Base-by-base conservation (phyloP, 2,113 vertebrate genomes). In the Baryphthengus martii region DNA sequence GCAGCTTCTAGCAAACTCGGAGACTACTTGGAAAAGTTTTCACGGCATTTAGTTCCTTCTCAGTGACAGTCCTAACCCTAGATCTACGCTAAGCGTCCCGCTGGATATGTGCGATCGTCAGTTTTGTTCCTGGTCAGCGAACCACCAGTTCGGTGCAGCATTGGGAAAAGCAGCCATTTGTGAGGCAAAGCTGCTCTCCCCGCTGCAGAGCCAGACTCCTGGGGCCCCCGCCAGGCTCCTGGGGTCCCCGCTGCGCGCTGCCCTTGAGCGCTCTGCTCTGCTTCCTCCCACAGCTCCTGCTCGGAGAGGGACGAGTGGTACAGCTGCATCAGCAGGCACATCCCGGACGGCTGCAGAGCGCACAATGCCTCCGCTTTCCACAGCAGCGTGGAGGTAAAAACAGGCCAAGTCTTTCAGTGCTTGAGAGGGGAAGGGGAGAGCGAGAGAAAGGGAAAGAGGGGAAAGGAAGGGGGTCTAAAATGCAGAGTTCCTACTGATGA, bases 261-360 rank as follows among this genome's bases (percentile, higher is more conserved):
- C 52, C 76, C 42, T 95, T 95, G 45, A 97, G 25, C 68, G 79
- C 59, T 91, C 86, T 84, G 49, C 53, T 68, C 10, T 68, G 77
- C 82, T 95, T 83, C 28, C 77, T 47, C 95, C 83, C 67, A 29
- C 97, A 99, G 99, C 96, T 99, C 99, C 37, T 98, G 98, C 39
- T 98, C 98, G 1, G 99, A 99, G 95, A 98, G 99, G 78, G 99
- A 99, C 17, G 99, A 99, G 94, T 99, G 99, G 99, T 99, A 98
- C 94, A 98, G 98, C 97, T 98, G 98, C 70, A 98, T 99, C 86
- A 98, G 97, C 94, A 98, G 98, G 63, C 96, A 98, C 20, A 98
- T 99, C 90, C 98, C 98, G 7, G 99, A 99, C 90, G 98, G 99
- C 74, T 93, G 95, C 75, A 98, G 98, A 94, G 97, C 98, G 42